Conservation (phyloP, 2,797 vertebrate genomes). For the Spea hammondii region DNA sequence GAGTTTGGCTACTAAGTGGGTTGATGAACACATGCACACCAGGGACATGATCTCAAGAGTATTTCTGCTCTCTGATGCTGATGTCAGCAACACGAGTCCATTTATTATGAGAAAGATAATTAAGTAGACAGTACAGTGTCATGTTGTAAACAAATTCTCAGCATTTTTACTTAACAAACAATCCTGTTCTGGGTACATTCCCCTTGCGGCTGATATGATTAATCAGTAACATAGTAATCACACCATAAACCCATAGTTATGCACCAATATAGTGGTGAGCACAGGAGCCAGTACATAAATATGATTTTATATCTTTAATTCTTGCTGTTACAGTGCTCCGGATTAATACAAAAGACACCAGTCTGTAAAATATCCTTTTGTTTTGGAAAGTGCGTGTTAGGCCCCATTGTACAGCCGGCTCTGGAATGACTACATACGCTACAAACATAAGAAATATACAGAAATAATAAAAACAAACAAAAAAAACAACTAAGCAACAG, state of each 20-base stretch:
- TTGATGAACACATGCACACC: conserved; percentile 5
- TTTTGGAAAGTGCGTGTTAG: too few species aligned
- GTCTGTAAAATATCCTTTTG: too few species aligned
- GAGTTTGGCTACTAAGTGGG: neutral
- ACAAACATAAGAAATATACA: too few species aligned
- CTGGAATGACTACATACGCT: too few species aligned
- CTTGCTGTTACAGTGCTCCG: too few species aligned
- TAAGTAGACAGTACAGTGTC: conserved; percentile 4
- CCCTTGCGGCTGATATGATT: neutral
- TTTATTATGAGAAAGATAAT: conserved; percentile 12
- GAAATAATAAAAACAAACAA: too few species aligned
- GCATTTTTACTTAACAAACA: conserved; percentile 12
- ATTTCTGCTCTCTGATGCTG: neutral
- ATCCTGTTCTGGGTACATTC: neutral
- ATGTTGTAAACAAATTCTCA: conserved; percentile 5
- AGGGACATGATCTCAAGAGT: conserved; percentile 2
- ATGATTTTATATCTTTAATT: too few species aligned
- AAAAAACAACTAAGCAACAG: too few species aligned
- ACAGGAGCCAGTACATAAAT: too few species aligned
- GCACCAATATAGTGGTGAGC: too few species aligned
- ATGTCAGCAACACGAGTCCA: neutral
- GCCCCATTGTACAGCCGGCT: too few species aligned
- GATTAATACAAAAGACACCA: too few species aligned
- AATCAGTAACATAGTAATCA: conserved; percentile 5
- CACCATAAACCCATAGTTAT: conserved; percentile 9